Base-by-base conservation (phyloP, 1,140 invertebrate genomes). In the Listronotus bonariensis region DNA sequence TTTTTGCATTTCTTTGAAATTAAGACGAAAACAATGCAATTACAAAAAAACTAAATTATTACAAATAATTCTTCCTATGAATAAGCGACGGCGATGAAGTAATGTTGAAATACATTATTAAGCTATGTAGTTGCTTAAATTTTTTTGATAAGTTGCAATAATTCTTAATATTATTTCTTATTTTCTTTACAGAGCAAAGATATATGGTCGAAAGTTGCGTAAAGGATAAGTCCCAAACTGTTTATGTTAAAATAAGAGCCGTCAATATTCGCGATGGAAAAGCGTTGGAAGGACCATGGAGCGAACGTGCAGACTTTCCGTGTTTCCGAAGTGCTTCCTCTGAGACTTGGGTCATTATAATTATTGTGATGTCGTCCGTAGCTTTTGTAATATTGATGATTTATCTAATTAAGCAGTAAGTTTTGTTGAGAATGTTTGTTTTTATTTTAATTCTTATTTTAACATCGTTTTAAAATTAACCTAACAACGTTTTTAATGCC, bases 221-320 rank as follows among this genome's bases (percentile, higher is more conserved):
- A 5, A 62, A 77, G 42, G 74, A 57, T 43, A 57, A 45, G 20
- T 32, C 81, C 71, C 79, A 81, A 31, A 79, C 74, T 26, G 72
- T 71, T 40, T 68, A 70, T 34, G 60, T 74, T 10, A 68, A 63
- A 43, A 69, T 77, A 9, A 66, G 74, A 45, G 76, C 71, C 55
- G 65, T 77, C 6, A 76, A 76, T 72, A 52, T 69, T 34, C 53
- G 66, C 8, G 51, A 49, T 20, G 56, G 63, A 43, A 65, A 18
- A 36, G 36, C 12, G 34, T 80, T 78, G 70, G 55, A 74, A 26
- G 82, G 82, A 11, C 75, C 78, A 45, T 85, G 82, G 82, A 84
- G 81, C 75, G 72, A 77, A 61, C 74, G 65, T 32, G 42, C 66
- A 4, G 56, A 68, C 54, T 63, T 46, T 38, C 71, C 61, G 48